Percentiles rank a stretch among this genome's conserved stretches.
Conservation (phyloP, 1,140 invertebrate genomes). For the Zaprionus davidi region DNA sequence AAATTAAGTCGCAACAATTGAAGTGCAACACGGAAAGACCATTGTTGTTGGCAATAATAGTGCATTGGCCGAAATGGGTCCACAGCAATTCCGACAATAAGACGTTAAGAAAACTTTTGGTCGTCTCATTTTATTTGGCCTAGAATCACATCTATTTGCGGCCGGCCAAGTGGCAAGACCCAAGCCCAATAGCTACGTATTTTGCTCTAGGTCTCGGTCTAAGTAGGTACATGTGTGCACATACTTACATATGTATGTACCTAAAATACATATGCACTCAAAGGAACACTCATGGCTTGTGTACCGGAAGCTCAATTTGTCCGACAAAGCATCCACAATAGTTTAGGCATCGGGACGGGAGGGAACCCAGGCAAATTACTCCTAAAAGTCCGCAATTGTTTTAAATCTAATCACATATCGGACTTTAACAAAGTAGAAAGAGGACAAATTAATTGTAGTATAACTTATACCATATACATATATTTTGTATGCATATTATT, state of each 20-base stretch:
- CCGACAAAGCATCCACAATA: conserved; percentile 29
- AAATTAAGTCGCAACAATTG: conserved; percentile 35
- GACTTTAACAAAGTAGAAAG: neutral
- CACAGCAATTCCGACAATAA: conserved; percentile 21
- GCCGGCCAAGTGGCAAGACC: neutral
- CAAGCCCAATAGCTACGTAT: neutral
- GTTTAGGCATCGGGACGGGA: conserved; percentile 1
- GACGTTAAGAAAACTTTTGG: conserved; percentile 24
- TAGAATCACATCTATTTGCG: conserved; percentile 3
- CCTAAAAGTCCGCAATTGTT: conserved; percentile 32
- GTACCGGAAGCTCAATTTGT: conserved; percentile 67
- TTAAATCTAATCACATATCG: neutral
- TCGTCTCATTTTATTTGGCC: conserved; percentile 24
- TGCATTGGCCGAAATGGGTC: conserved; percentile 27
- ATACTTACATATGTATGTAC: neutral
- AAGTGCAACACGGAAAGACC: conserved; percentile 35
- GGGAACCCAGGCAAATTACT: conserved; percentile 30
- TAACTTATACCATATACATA: neutral
- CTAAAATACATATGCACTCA: neutral
- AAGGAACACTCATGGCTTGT: neutral
- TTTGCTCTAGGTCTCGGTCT: neutral
- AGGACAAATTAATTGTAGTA: neutral
- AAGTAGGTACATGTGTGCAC: conserved; percentile 2
- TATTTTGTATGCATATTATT: neutral
- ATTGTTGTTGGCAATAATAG: conserved; percentile 18